These are phyloP conservation scores for Fulica atra DNA, from an alignment of 2,113 vertebrate species.

Conservation along the genomic window DNA sequence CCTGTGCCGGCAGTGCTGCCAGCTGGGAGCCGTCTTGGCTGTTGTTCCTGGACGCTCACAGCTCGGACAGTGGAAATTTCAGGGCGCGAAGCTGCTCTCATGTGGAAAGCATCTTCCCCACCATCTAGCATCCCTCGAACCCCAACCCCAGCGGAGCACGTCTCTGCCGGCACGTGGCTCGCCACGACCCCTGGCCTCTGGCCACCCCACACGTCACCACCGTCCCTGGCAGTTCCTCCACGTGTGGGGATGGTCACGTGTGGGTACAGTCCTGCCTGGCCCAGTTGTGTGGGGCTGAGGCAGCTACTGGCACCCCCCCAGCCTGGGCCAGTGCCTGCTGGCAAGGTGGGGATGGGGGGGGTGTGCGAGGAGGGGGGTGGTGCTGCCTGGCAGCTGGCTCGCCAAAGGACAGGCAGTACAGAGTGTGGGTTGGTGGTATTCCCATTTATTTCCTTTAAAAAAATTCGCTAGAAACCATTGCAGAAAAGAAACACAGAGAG, in stretches of 20 bases:
- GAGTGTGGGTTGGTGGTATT: neutral
- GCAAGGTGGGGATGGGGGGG: neutral
- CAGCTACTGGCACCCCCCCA: neutral
- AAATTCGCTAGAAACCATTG: neutral
- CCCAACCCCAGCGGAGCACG: rapidly evolving
- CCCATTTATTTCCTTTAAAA: slow-evolving; percentile 2
- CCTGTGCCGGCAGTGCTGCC: neutral
- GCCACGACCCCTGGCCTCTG: neutral
- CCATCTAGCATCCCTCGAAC: neutral
- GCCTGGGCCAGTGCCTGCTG: neutral
- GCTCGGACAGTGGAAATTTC: neutral
- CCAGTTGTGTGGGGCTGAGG: neutral
- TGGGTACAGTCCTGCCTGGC: neutral
- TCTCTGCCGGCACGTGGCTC: neutral
- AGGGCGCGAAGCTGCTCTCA: neutral
- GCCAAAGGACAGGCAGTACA: neutral
- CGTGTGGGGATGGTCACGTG: neutral
- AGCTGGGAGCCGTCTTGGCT: neutral
- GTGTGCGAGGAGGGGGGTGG: neutral
- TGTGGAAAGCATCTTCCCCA: slow-evolving; percentile 1
- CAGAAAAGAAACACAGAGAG: neutral
- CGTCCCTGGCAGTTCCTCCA: neutral
- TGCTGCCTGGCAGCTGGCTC: rapidly evolving
- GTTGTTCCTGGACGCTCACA: neutral
- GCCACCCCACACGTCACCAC: rapidly evolving